phyloP scores from a whole-genome alignment of 2,888 invertebrate genomes.

The Serripes groenlandicus region DNA sequence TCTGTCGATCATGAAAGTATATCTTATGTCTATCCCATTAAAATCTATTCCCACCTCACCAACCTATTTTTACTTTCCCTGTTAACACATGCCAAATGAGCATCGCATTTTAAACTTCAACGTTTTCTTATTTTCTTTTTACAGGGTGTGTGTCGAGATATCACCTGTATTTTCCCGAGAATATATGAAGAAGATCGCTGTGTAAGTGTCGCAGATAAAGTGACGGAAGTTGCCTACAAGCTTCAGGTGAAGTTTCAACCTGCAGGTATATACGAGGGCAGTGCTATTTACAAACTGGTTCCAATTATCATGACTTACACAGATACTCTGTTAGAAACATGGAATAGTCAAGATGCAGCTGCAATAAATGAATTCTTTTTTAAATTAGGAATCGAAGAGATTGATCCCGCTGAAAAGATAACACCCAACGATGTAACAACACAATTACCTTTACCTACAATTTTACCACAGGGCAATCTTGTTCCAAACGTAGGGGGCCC shows the following conservation, averaged over 20 bases:
- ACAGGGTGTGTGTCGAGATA: slow-evolving; percentile 42
- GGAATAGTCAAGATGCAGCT: too few species aligned
- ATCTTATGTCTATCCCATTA: too few species aligned
- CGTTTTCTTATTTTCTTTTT: slow-evolving; percentile 3
- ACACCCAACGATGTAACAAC: too few species aligned
- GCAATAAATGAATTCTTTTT: too few species aligned
- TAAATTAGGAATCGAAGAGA: too few species aligned
- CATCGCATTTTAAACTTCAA: neutral
- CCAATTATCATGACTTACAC: neutral
- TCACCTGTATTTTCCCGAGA: slow-evolving; percentile 37
- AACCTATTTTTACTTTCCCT: too few species aligned
- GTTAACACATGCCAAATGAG: too few species aligned
- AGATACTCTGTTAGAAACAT: neutral
- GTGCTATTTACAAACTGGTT: neutral
- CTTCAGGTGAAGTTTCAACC: slow-evolving; percentile 31
- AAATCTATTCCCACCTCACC: too few species aligned
- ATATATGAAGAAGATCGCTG: slow-evolving; percentile 14
- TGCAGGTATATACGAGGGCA: neutral
- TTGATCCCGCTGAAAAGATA: too few species aligned
- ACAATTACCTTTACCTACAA: too few species aligned
- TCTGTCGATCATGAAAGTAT: too few species aligned
- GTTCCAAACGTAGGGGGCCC: neutral
- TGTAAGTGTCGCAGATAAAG: slow-evolving; percentile 14
- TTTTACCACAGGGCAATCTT: neutral
- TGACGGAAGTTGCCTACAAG: slow-evolving; percentile 33